Evolutionary conservation across 53 echinoderm and acorn worm species (phyloP).

Genomic region (Luidia sarsii): DNA sequence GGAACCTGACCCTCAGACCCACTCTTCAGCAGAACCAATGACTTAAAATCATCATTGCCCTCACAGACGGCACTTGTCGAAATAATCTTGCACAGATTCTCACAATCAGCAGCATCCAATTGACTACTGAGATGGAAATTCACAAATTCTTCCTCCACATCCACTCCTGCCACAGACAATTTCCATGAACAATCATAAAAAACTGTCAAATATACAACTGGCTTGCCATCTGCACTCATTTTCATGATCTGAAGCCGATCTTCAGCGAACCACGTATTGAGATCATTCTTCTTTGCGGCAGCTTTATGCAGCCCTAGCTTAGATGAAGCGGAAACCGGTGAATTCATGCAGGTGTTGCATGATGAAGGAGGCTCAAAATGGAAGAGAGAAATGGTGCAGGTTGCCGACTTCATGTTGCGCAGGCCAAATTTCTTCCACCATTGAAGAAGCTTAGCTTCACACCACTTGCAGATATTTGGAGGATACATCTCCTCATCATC

Average conservation of each 20-base stretch:
- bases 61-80: constrained; percentile 11
- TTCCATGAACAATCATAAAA: neutral
- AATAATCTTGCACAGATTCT: neutral
- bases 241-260: constrained; percentile 16
- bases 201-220: neutral
- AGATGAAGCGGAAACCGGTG: neutral
- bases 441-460: neutral
- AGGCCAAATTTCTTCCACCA: constrained; percentile 17
- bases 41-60: constrained; percentile 31
- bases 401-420: constrained; percentile 22
- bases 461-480: constrained; percentile 3
- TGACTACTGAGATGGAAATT: neutral
- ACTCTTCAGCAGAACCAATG: neutral
- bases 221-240: neutral
- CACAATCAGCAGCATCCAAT: neutral
- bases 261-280: neutral
- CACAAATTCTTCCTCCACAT: neutral
- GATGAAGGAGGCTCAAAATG: neutral
- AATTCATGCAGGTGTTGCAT: neutral
- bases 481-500: too few species aligned
- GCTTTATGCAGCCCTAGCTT: too few species aligned
- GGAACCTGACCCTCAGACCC: constrained; percentile 43
- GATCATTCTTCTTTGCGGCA: too few species aligned
- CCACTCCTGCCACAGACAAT: neutral
- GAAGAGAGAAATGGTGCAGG: constrained; percentile 5